Evolutionary conservation across 2,888 invertebrate genomes (phyloP), one percentile per base, ranked within the genome.

Genomic region (Sarcophaga variegata): DNA sequence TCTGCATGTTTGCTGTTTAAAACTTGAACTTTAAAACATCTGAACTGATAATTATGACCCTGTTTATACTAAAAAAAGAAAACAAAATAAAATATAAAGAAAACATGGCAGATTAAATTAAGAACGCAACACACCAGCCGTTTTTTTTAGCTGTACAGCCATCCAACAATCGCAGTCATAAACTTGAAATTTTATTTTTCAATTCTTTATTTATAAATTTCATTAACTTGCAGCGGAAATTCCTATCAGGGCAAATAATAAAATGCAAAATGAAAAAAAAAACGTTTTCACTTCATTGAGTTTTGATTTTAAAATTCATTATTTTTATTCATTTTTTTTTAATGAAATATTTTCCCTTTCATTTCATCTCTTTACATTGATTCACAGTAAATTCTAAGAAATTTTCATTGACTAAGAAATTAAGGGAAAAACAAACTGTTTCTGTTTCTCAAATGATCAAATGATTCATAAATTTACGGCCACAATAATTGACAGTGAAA

Each of bases 271-370:
- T 22, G 22, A 63, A 49, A 49, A 63, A 49, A 49, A 83, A 77
- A 77, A 27, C 77, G 66, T 83, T 83, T 83, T 78, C 66, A 77
- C 60, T 78, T 84, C 71, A 84, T 81, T 87, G 71, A 70, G 64
- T 83, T 69, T 5, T 54, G 54, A 54, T 54, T 54, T 54, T 5
- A 54, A 37, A 14, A 54, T 54, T 17, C 54, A 54, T 54, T 54
- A 2, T 49, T 49, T 49, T 49, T 14, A 14, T 49, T 10, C 12
- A 11, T 14, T 11, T 49, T 14, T 49, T 49, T 14, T 49, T 27
- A 27, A 49, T 49, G 14, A 14, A 17, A 54, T 4, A 14, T 54
- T 54, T 54, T 54, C 17, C 4, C 17, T 54, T 54, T 54, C 17
- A 54, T 54, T 54, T 54, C 12, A 54, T 54, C 5, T 54, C 17